A percentile compares a stretch with the other conserved stretches of the same genome.
phyloP scores from a whole-genome alignment of 2,888 invertebrate genomes.

The Leucophenga maculata region DNA sequence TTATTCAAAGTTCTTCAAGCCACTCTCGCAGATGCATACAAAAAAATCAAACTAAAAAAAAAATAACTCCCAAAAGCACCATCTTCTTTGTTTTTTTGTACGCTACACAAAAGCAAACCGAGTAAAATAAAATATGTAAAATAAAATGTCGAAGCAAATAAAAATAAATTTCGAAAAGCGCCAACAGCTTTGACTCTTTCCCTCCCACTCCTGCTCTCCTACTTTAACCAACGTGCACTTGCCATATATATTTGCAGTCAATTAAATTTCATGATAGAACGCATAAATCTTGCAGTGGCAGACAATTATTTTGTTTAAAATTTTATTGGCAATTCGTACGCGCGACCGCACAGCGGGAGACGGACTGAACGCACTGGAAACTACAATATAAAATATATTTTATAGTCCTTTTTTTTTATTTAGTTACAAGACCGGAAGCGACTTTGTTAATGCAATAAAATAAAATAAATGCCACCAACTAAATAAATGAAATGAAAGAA shows the following conservation, averaged over 20 bases:
- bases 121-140: conserved; percentile 10
- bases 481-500: conserved; percentile 11
- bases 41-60: background rate
- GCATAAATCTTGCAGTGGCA: conserved; percentile 62
- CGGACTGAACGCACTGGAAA: background rate
- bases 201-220: too few relatives aligned
- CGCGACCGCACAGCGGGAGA: background rate
- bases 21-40: too few relatives aligned
- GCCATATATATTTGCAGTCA: conserved; percentile 68
- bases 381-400: too few relatives aligned
- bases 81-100: too few relatives aligned
- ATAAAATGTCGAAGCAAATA: conserved; percentile 26
- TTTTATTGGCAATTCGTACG: conserved; percentile 54
- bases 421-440: background rate
- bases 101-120: too few relatives aligned
- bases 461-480: background rate
- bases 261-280: conserved; percentile 69
- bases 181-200: background rate
- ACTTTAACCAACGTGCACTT: conserved; percentile 8
- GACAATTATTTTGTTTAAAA: conserved; percentile 55
- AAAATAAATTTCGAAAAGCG: conserved; percentile 40
- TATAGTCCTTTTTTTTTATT: too few relatives aligned
- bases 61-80: background rate
- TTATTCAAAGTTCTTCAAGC: too few relatives aligned
- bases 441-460: conserved; percentile 1